Evolutionary conservation across 2,113 vertebrate genomes (phyloP), one percentile per base, ranked within the genome.

Genomic region (Hippolais icterina): DNA sequence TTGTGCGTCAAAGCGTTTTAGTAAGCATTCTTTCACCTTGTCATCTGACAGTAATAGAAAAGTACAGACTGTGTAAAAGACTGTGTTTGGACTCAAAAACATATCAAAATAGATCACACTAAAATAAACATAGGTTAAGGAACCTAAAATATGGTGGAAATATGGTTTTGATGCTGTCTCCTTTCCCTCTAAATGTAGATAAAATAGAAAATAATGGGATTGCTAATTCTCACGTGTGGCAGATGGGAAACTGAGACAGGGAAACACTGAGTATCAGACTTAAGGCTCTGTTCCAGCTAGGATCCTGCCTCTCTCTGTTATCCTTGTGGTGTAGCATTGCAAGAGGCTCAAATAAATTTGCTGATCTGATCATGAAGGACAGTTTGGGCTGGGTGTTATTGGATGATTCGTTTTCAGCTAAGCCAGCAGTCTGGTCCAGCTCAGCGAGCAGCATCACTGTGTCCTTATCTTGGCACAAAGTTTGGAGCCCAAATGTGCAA

Each of bases 1-100:
- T 79, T 90, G 53, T 56, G 44, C 49, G 47, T 89, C 57, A 95
- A 60, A 95, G 59, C 59, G 49, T 92, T 96, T 80, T 57, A 86
- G 53, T 47, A 64, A 71, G 41, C 27, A 23, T 76, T 94, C 74
- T 92, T 93, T 86, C 59, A 86, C 37, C 23, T 72, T 89, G 50
- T 91, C 59, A 70, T 64, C 50, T 2, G 6, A 50, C 31, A 92
- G 20, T 57, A 86, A 72, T 84, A 78, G 59, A 61, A 61, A 90
- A 66, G 15, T 35, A 57, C 44, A 64, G 12, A 59, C 41, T 54
- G 28, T 47, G 19, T 71, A 33, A 75, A 82, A 85, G 33, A 21
- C 22, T 27, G 7, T 17, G 35, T 83, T 80, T 77, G 27, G 16
- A 39, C 49, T 89, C 63, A 91, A 83, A 88, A 79, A 17, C 29